phyloP scores from a whole-genome alignment of 1,140 invertebrate genomes.

The Triops longicaudatus region DNA sequence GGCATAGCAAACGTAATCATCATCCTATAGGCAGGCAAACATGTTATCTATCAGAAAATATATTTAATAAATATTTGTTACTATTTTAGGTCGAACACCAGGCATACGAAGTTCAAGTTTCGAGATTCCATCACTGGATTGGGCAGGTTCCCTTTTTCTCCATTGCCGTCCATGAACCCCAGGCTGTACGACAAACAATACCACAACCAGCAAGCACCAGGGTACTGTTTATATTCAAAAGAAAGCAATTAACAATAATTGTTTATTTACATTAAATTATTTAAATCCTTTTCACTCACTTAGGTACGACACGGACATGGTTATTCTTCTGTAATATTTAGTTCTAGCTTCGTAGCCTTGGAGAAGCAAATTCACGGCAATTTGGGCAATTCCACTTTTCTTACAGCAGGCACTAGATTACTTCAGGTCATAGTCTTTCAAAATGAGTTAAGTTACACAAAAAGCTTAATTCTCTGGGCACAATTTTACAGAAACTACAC shows the following conservation, averaged over 20 bases:
- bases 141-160: neutral
- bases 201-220: neutral
- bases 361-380: no score
- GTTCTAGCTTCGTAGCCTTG: no score
- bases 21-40: constrained; percentile 32
- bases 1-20: constrained; percentile 39
- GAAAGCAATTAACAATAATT: neutral
- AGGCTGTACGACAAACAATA: neutral
- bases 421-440: no score
- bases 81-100: neutral
- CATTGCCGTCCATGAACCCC: neutral
- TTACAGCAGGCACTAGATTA: no score
- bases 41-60: neutral
- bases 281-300: neutral
- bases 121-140: neutral
- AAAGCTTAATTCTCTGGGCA: no score
- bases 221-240: neutral
- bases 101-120: constrained; percentile 21
- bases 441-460: no score
- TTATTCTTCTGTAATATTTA: no score
- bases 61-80: neutral
- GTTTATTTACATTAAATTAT: neutral
- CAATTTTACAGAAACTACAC: no score
- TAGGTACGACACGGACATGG: no score
- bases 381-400: no score